These are phyloP conservation scores for Melolontha melolontha DNA, from an alignment of 2,888 invertebrate species.

Conservation along the genomic window DNA sequence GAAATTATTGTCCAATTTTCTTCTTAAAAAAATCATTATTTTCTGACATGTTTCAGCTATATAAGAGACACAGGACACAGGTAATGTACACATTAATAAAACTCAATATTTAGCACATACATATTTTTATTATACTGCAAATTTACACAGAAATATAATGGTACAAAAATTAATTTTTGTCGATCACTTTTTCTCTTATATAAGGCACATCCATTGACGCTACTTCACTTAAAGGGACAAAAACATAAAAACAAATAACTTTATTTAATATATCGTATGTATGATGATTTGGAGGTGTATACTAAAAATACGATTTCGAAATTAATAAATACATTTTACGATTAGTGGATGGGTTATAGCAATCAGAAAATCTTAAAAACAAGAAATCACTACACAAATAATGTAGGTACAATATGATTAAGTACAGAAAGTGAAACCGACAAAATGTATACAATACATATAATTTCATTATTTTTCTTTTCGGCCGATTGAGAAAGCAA, in stretches of 20 bases:
- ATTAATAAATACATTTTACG: neutral
- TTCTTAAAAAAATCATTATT: too few relatives aligned
- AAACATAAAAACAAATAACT: slow-evolving; percentile 11
- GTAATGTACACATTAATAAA: too few relatives aligned
- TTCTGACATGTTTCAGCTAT: too few relatives aligned
- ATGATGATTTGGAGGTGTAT: slow-evolving; percentile 24
- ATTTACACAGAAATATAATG: slow-evolving; percentile 42
- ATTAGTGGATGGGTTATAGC: neutral
- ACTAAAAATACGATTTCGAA: neutral
- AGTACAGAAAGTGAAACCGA: too few relatives aligned
- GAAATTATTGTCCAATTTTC: too few relatives aligned
- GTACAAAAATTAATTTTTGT: slow-evolving; percentile 45
- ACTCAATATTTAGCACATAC: slow-evolving; percentile 25
- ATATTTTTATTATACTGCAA: slow-evolving; percentile 43
- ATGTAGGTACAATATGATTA: too few relatives aligned
- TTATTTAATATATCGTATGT: slow-evolving; percentile 11
- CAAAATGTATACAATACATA: too few relatives aligned
- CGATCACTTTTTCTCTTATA: slow-evolving; percentile 38
- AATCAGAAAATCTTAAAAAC: too few relatives aligned
- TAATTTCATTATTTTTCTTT: too few relatives aligned
- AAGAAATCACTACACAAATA: too few relatives aligned
- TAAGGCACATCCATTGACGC: slow-evolving; percentile 44
- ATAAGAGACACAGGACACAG: too few relatives aligned
- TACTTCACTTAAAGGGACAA: slow-evolving; percentile 34
- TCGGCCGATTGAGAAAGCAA: too few relatives aligned